Evolutionary conservation across 2,797 vertebrate species (phyloP).

Genomic region (Siniperca obscura): DNA sequence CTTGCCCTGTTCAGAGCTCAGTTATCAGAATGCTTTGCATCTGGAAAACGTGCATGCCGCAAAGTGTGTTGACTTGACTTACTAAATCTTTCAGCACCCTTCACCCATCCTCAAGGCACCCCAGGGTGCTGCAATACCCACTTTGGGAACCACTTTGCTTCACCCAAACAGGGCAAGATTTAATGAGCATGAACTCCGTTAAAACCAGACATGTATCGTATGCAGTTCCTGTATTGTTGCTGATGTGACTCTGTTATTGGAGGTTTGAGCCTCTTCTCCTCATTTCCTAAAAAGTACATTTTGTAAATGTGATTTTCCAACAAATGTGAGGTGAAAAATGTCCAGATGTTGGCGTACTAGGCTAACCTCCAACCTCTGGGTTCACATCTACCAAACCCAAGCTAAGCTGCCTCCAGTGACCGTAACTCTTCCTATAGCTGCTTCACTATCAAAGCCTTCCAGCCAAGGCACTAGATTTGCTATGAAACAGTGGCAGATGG

Average conservation of each 20-base stretch:
- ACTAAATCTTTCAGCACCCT: neutral
- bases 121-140: neutral
- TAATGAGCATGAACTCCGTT: neutral
- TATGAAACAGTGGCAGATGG: neutral
- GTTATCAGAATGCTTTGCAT: slow-evolving; percentile 2
- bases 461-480: neutral
- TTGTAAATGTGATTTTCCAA: neutral
- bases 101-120: too few relatives aligned
- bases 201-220: neutral
- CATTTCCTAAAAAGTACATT: neutral
- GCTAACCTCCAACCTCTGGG: neutral
- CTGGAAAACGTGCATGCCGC: neutral
- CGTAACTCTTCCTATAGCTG: too few relatives aligned
- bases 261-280: neutral
- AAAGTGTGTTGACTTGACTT: neutral
- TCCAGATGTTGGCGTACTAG: too few relatives aligned
- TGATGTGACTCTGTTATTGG: neutral
- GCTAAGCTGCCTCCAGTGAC: neutral
- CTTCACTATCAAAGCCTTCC: neutral
- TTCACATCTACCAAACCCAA: neutral
- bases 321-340: neutral
- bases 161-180: neutral
- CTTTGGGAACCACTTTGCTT: neutral
- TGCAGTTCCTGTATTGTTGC: neutral
- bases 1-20: neutral